Evolutionary conservation across 2,797 vertebrate genomes (phyloP).

Genomic region (Brachyalestes nurse): DNA sequence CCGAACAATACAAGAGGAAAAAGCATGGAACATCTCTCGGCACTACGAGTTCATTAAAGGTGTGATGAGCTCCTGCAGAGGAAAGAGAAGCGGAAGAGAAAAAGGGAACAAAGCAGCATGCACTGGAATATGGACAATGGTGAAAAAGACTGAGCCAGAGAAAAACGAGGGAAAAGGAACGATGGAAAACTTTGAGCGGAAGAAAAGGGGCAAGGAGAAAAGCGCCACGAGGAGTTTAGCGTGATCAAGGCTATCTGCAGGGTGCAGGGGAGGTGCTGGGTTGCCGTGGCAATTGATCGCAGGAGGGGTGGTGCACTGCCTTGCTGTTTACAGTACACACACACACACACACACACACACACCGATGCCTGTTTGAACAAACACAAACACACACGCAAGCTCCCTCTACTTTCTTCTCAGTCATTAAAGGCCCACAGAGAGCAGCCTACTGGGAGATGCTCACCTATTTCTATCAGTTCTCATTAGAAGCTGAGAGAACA

Average conservation of each 20-base stretch:
- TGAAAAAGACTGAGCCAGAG: not conserved
- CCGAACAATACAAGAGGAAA: constrained; percentile 20
- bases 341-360: constrained; percentile 33
- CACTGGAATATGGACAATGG: not conserved
- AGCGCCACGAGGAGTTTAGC: constrained; percentile 17
- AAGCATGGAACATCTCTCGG: constrained; percentile 1
- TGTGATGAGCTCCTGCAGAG: constrained; percentile 32
- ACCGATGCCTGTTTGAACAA: constrained; percentile 27
- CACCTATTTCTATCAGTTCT: constrained; percentile 61
- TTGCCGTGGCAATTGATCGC: constrained; percentile 38
- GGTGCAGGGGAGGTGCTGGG: constrained; percentile 23
- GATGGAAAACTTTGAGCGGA: not conserved
- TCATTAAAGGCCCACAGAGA: constrained; percentile 51
- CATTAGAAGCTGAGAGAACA: constrained; percentile 57
- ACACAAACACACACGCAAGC: constrained; percentile 26
- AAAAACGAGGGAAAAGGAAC: not conserved
- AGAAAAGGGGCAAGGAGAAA: constrained; percentile 5
- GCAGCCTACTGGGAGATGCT: constrained; percentile 43
- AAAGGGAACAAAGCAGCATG: not conserved
- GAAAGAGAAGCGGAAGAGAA: not conserved
- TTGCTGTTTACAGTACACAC: constrained; percentile 34
- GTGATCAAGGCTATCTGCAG: constrained; percentile 37
- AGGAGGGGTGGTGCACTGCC: constrained; percentile 8
- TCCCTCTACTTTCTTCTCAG: constrained; percentile 47
- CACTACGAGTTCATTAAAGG: constrained; percentile 46